These are phyloP conservation scores for Hirtodrosophila alboralis DNA, from an alignment of 2,888 invertebrate genomes.

Conservation along the genomic window DNA sequence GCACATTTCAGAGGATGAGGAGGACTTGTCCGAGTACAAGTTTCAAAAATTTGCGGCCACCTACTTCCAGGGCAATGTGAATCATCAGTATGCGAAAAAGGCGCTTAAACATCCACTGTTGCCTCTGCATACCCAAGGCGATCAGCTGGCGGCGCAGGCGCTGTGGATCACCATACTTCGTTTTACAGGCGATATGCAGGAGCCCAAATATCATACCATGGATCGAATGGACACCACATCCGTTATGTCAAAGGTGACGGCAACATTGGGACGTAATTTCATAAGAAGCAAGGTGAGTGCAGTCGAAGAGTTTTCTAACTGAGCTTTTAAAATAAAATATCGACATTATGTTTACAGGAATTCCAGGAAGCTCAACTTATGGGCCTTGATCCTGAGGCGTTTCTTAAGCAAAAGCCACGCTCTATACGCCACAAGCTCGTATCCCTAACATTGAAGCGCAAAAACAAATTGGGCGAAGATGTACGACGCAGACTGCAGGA, in stretches of 20 bases:
- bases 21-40: constrained; percentile 97
- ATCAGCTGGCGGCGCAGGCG: constrained; percentile 94
- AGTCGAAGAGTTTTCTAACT: neutral
- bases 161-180: constrained; percentile 98
- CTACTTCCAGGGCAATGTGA: constrained; percentile 98
- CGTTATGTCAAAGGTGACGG: constrained; percentile 99
- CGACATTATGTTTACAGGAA: constrained; percentile 87
- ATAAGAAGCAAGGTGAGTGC: constrained; percentile 87
- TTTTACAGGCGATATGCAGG: constrained; percentile 98
- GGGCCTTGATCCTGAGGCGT: constrained; percentile 94
- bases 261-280: constrained; percentile 97
- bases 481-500: constrained; percentile 95
- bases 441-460: constrained; percentile 96
- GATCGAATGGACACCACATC: constrained; percentile 96
- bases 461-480: constrained; percentile 98
- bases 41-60: constrained; percentile 99
- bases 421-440: constrained; percentile 98
- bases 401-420: constrained; percentile 93
- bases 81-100: constrained; percentile 96
- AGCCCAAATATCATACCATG: constrained; percentile 97
- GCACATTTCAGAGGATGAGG: constrained; percentile 94
- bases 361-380: constrained; percentile 98
- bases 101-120: constrained; percentile 97
- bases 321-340: neutral
- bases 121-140: constrained; percentile 94